phyloP scores from a whole-genome alignment of 2,113 vertebrate genomes.

The Daphoenositta chrysoptera region DNA sequence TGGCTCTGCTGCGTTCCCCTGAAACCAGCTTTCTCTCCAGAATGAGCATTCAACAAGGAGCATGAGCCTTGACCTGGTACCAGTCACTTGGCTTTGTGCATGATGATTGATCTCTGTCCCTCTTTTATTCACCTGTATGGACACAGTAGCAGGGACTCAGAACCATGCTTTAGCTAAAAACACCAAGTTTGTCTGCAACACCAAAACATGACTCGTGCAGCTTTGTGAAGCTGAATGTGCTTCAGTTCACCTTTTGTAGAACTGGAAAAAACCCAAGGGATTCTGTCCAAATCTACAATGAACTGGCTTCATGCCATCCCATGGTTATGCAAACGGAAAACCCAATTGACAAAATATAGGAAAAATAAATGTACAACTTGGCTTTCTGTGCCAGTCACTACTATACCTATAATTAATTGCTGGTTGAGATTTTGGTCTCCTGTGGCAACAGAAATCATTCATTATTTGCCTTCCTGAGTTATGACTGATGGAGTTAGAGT shows the following conservation, averaged over 20 bases:
- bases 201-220: background rate
- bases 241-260: background rate
- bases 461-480: slow-evolving; percentile 22
- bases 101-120: background rate
- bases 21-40: background rate
- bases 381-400: background rate
- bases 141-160: background rate
- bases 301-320: background rate
- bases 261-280: background rate
- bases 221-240: background rate
- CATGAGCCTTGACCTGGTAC: background rate
- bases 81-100: background rate
- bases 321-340: background rate
- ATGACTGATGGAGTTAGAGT: background rate
- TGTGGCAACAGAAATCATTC: background rate
- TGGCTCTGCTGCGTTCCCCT: background rate
- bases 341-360: background rate
- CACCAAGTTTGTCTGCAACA: background rate
- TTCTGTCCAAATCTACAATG: background rate
- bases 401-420: background rate
- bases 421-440: background rate
- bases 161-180: background rate
- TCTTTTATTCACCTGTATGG: background rate
- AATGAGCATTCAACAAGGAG: background rate
- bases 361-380: background rate